A percentile compares a stretch with the other conserved stretches of the same genome.
phyloP scores from a whole-genome alignment of 2,888 invertebrate genomes.

The Mystacides longicornis region DNA sequence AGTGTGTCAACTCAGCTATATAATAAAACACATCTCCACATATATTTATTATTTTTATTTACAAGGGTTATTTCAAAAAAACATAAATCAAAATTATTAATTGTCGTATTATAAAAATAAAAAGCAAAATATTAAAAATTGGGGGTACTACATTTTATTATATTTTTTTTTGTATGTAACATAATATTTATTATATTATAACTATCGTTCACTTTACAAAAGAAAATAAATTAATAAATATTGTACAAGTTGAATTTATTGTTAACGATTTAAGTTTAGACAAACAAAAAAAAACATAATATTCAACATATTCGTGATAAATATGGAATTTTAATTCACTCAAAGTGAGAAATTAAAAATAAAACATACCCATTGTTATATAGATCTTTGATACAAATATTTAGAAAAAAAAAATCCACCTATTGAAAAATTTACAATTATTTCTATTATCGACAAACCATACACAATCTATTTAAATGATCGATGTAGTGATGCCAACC shows the following conservation, averaged over 20 bases:
- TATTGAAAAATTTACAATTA: no score
- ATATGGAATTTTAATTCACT: no score
- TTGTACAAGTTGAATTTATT: not conserved
- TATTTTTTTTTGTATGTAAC: not conserved
- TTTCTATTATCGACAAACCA: no score
- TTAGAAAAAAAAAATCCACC: no score
- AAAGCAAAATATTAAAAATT: not conserved
- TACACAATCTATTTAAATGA: no score
- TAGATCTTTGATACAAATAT: no score
- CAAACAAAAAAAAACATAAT: no score
- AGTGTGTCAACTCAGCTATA: no score
- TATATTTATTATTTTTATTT: not conserved
- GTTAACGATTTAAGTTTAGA: not conserved
- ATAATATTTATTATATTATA: not conserved
- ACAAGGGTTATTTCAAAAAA: conserved; percentile 2
- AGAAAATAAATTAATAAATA: not conserved
- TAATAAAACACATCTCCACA: not conserved
- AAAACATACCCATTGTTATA: no score
- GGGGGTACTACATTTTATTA: not conserved
- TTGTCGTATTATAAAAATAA: conserved; percentile 1
- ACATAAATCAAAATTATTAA: not conserved
- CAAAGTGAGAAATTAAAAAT: no score
- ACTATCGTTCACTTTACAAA: not conserved
- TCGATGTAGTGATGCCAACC: no score
- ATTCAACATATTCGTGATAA: no score